Percentiles rank a stretch among this genome's conserved stretches.
Evolutionary conservation across 2,888 invertebrate species (phyloP).

Genomic region (Hirtodrosophila histrioides): DNA sequence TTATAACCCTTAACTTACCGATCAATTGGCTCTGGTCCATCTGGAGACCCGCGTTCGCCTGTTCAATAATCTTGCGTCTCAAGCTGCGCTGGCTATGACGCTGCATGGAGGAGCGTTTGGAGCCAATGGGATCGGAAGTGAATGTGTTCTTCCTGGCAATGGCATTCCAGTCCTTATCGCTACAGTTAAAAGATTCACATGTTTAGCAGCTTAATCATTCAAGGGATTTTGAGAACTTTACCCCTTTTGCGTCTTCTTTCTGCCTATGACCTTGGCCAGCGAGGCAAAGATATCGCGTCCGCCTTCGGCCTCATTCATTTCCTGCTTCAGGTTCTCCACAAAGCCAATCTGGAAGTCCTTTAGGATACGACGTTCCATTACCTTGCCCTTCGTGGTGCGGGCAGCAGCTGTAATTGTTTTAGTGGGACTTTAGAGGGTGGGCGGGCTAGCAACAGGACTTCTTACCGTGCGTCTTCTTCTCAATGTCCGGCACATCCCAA

Average conservation of each 20-base stretch:
- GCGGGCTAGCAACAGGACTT: conserved; percentile 18
- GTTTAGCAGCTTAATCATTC: not conserved
- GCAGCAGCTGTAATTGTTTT: conserved; percentile 86
- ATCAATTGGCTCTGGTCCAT: conserved; percentile 90
- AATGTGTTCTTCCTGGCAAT: conserved; percentile 90
- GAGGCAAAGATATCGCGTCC: conserved; percentile 93
- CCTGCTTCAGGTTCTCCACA: conserved; percentile 92
- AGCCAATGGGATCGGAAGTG: conserved; percentile 91
- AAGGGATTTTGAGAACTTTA: conserved; percentile 35
- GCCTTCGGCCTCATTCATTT: conserved; percentile 88
- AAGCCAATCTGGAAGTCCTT: conserved; percentile 96
- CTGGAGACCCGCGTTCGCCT: conserved; percentile 87
- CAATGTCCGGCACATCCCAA: conserved; percentile 91
- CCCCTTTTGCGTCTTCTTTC: conserved; percentile 84
- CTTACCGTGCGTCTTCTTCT: conserved; percentile 86
- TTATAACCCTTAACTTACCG: conserved; percentile 83
- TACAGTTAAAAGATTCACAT: conserved; percentile 22
- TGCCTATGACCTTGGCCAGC: conserved; percentile 92
- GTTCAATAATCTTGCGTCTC: conserved; percentile 88
- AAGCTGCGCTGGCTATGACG: conserved; percentile 89
- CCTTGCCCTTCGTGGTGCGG: conserved; percentile 89
- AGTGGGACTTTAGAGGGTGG: not conserved
- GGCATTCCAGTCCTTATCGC: conserved; percentile 91
- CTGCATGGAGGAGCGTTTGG: conserved; percentile 88
- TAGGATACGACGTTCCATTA: conserved; percentile 93